Conservation (phyloP, 1,140 invertebrate species). For the Coelopa frigida region DNA sequence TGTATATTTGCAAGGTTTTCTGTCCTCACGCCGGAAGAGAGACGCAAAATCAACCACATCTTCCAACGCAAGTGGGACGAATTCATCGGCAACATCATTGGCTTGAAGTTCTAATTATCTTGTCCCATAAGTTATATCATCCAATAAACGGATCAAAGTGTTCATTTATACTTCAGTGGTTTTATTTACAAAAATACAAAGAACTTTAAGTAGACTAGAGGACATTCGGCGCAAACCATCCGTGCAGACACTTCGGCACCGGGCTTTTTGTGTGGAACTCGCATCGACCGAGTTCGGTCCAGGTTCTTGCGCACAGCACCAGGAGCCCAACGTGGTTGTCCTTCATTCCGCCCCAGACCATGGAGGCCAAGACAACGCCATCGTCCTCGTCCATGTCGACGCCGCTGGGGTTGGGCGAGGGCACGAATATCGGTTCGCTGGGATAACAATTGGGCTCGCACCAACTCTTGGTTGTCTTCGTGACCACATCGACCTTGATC, state of each 20-base stretch:
- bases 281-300: slow-evolving; percentile 59
- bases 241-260: slow-evolving; percentile 72
- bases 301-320: slow-evolving; percentile 60
- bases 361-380: slow-evolving; percentile 61
- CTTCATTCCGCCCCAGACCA: slow-evolving; percentile 57
- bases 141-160: too few relatives aligned
- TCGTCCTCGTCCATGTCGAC: slow-evolving; percentile 74
- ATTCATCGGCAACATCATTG: slow-evolving; percentile 39
- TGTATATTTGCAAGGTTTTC: slow-evolving; percentile 4
- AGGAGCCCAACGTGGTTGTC: slow-evolving; percentile 58
- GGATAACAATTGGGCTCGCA: slow-evolving; percentile 66
- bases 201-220: slow-evolving; percentile 17
- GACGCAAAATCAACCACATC: slow-evolving; percentile 35
- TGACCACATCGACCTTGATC: slow-evolving; percentile 69
- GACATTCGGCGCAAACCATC: slow-evolving; percentile 58
- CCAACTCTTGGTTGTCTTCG: slow-evolving; percentile 62
- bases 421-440: slow-evolving; percentile 82
- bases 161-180: too few relatives aligned
- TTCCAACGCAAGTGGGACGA: slow-evolving; percentile 40
- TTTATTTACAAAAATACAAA: too few relatives aligned
- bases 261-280: slow-evolving; percentile 62
- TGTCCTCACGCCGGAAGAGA: slow-evolving; percentile 28
- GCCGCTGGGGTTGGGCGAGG: slow-evolving; percentile 54
- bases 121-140: too few relatives aligned
- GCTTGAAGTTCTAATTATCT: slow-evolving; percentile 28